Evolutionary conservation across 2,888 invertebrate species (phyloP).

Genomic region (Hemistola chrysoprasaria): DNA sequence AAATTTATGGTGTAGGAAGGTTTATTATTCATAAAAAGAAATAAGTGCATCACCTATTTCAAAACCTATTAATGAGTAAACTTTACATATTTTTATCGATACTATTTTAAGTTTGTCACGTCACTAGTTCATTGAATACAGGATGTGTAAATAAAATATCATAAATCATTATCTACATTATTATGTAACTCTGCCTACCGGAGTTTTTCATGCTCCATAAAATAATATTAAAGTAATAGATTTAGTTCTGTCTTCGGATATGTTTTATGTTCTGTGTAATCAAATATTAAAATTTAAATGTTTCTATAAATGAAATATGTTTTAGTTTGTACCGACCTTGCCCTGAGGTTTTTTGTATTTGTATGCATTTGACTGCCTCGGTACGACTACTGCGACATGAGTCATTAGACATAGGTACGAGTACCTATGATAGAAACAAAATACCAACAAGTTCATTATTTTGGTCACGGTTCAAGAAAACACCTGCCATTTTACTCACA

Average conservation of each 20-base stretch:
- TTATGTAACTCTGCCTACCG: no score
- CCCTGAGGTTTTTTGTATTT: conserved; percentile 4
- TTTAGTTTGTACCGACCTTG: no score
- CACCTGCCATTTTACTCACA: no score
- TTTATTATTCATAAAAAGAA: no score
- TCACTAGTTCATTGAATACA: conserved; percentile 19
- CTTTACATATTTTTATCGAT: no score
- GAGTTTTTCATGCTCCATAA: not conserved
- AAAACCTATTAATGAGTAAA: no score
- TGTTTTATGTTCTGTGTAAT: conserved; percentile 13
- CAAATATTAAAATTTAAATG: conserved; percentile 18
- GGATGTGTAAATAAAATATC: conserved; percentile 30
- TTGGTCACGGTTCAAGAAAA: not conserved
- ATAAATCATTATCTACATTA: conserved; percentile 9
- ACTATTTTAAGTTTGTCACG: not conserved
- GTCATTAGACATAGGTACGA: no score
- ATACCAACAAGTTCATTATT: not conserved
- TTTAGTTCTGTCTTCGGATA: conserved; percentile 13
- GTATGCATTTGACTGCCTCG: no score
- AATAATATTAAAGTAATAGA: not conserved
- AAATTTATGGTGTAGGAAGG: no score
- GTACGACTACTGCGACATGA: no score
- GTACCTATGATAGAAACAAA: no score
- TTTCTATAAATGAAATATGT: not conserved
- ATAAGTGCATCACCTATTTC: no score